Evolutionary conservation across 2,113 vertebrate species (phyloP).

Genomic region (Vanacampus margaritifer): DNA sequence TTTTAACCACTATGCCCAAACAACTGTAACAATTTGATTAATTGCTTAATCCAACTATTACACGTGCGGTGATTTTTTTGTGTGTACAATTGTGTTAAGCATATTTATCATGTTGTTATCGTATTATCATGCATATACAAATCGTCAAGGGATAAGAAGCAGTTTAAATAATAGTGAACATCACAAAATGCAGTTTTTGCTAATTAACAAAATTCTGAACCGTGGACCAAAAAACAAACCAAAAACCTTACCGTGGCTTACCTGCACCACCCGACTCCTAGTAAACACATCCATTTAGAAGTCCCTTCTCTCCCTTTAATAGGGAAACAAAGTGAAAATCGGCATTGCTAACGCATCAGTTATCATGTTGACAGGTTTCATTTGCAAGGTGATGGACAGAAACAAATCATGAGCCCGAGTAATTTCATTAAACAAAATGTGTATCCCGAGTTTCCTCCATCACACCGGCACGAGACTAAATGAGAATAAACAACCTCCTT

Average conservation of each 20-base stretch:
- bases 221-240: not conserved
- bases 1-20: not conserved
- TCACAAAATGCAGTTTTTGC: no score
- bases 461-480: slow-evolving; percentile 36
- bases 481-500: slow-evolving; percentile 54
- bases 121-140: no score
- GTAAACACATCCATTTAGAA: not conserved
- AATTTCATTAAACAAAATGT: slow-evolving; percentile 68
- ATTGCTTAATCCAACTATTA: no score
- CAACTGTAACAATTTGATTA: not conserved
- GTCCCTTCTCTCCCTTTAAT: not conserved
- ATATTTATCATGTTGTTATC: no score
- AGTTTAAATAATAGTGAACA: not conserved
- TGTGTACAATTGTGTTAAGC: no score
- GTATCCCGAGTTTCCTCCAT: slow-evolving; percentile 48
- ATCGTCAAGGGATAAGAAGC: no score
- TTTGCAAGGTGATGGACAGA: slow-evolving; percentile 35
- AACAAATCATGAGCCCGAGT: slow-evolving; percentile 53
- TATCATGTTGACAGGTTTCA: slow-evolving; percentile 44
- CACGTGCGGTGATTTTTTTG: no score
- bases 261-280: no score
- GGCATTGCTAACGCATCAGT: slow-evolving; percentile 37
- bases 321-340: slow-evolving; percentile 22
- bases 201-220: not conserved
- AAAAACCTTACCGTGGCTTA: no score